A percentile compares a stretch with the other conserved stretches of the same genome.
Conservation (phyloP, 2,113 vertebrate genomes). For the Turnix velox region DNA sequence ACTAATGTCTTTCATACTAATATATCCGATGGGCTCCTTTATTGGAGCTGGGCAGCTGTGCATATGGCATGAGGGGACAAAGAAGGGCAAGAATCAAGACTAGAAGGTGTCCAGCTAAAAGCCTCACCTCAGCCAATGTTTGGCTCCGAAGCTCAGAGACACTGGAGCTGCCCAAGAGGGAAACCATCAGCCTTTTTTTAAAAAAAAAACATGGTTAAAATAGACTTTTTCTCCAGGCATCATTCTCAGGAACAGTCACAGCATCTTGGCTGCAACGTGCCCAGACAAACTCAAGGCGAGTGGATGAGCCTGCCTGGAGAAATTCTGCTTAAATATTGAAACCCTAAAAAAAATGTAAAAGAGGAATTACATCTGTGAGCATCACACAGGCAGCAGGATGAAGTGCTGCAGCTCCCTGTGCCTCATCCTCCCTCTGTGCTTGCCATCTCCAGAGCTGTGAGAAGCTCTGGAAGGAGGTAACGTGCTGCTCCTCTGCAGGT, state of each 20-base stretch:
- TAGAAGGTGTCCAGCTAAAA: not conserved
- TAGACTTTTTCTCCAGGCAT: not conserved
- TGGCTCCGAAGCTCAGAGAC: not conserved
- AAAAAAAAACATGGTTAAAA: not conserved
- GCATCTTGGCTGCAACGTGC: not conserved
- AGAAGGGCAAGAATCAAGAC: not conserved
- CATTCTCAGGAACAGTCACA: not conserved
- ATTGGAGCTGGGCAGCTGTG: not conserved
- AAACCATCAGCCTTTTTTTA: not conserved
- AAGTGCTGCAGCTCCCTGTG: not conserved
- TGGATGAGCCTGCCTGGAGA: not conserved
- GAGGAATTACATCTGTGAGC: not conserved
- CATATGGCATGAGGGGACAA: rapidly evolving
- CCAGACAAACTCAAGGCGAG: not conserved
- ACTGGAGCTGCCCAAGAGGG: not conserved
- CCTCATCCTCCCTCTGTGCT: too few relatives aligned
- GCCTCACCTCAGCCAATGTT: not conserved
- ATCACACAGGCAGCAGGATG: not conserved
- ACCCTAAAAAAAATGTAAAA: not conserved
- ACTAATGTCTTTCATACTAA: too few relatives aligned
- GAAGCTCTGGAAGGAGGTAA: rapidly evolving
- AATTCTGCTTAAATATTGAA: not conserved
- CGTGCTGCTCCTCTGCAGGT: rapidly evolving
- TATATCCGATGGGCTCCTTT: too few relatives aligned
- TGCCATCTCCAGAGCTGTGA: not conserved